phyloP scores from a whole-genome alignment of 2,797 vertebrate species.

The Sebastes trivittatus region DNA sequence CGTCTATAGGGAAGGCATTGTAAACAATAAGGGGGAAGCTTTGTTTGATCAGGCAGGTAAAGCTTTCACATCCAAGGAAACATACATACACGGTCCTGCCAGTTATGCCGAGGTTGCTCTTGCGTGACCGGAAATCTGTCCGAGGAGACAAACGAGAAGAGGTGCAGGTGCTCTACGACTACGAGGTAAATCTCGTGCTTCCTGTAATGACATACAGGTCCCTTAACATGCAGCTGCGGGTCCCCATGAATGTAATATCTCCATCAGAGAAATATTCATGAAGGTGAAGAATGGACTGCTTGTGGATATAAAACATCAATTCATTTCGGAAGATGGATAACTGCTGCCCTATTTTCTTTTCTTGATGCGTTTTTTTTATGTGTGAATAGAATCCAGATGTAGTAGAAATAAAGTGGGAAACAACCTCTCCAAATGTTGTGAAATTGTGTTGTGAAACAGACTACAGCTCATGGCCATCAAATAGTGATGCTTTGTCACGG shows the following conservation, averaged over 20 bases:
- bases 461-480: neutral
- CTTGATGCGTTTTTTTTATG: neutral
- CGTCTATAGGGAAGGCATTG: conserved; percentile 12
- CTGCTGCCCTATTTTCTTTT: conserved; percentile 9
- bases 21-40: conserved; percentile 30
- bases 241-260: conserved; percentile 20
- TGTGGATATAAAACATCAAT: conserved; percentile 1
- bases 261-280: conserved; percentile 28
- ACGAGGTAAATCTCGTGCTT: conserved; percentile 19
- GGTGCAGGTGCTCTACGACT: conserved; percentile 33
- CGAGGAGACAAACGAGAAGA: conserved; percentile 33
- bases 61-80: conserved; percentile 21
- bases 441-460: neutral
- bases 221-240: conserved; percentile 12
- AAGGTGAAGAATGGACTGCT: conserved; percentile 8
- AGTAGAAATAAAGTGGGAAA: neutral
- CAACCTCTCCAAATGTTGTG: neutral
- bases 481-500: too few relatives aligned
- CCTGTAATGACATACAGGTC: conserved; percentile 20
- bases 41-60: conserved; percentile 35
- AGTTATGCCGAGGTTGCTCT: conserved; percentile 1
- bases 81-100: neutral
- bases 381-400: conserved; percentile 16
- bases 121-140: conserved; percentile 29
- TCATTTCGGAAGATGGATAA: conserved; percentile 19